phyloP scores from a whole-genome alignment of 2,113 vertebrate genomes.

The Heptranchias perlo region DNA sequence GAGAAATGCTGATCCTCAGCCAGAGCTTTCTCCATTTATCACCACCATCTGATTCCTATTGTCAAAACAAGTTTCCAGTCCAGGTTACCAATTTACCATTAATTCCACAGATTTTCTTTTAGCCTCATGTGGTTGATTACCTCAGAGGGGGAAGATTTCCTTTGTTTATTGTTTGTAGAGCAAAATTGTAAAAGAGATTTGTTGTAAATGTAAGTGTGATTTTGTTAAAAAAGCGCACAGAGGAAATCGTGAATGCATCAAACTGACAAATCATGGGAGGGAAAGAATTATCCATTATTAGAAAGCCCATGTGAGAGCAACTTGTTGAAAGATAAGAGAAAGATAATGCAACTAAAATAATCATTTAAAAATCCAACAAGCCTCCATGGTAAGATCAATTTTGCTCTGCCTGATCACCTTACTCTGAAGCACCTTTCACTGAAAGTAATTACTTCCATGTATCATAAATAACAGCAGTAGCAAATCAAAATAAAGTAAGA shows the following conservation, averaged over 20 bases:
- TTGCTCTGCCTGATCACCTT: not conserved
- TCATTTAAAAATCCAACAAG: not conserved
- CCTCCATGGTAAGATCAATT: not conserved
- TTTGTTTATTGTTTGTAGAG: not conserved
- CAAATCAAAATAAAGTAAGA: not conserved
- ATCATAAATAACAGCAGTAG: not conserved
- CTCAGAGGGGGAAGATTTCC: not conserved
- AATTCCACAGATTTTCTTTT: not conserved
- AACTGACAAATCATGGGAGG: not conserved
- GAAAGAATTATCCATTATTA: not conserved
- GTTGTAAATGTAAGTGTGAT: not conserved
- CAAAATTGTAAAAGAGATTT: not conserved
- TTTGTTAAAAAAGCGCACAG: not conserved
- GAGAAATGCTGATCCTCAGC: not conserved
- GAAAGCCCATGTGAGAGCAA: not conserved
- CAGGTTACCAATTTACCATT: not conserved
- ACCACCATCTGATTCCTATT: not conserved
- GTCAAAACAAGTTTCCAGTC: not conserved
- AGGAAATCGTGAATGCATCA: not conserved
- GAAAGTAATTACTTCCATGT: not conserved
- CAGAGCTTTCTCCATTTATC: not conserved
- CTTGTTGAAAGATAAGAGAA: not conserved
- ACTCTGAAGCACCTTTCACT: not conserved
- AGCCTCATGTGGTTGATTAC: not conserved
- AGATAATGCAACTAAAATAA: not conserved